phyloP scores from a whole-genome alignment of 2,888 invertebrate genomes.

The Apoderus coryli region DNA sequence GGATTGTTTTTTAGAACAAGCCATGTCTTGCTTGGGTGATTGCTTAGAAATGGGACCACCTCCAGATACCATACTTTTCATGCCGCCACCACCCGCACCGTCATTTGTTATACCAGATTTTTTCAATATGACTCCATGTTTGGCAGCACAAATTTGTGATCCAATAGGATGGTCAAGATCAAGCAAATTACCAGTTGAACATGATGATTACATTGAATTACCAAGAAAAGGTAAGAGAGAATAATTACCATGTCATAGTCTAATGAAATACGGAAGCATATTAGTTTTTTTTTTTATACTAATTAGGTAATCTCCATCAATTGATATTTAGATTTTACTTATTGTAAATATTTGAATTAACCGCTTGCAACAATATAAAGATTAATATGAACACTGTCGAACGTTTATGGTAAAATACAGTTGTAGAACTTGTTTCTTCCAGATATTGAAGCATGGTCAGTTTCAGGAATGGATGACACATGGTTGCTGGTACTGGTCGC shows the following conservation, averaged over 20 bases:
- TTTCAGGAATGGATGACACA: conserved; percentile 53
- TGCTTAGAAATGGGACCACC: conserved; percentile 56
- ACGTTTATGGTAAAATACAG: no score
- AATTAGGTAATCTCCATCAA: no score
- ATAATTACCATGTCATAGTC: no score
- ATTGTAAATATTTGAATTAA: no score
- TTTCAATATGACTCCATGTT: conserved; percentile 44
- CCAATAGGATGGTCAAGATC: conserved; percentile 35
- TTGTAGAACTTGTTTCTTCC: conserved; percentile 13
- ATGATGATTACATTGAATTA: conserved; percentile 59
- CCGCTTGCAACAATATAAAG: no score
- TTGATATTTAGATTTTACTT: no score
- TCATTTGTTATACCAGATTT: conserved; percentile 45
- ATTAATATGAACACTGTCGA: no score
- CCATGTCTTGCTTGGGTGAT: conserved; percentile 46
- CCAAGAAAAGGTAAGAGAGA: conserved; percentile 56
- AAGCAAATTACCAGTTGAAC: conserved; percentile 19
- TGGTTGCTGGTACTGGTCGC: conserved; percentile 71
- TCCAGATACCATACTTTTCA: conserved; percentile 65
- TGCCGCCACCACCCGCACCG: conserved; percentile 77
- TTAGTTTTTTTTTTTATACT: no score
- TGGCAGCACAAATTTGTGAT: conserved; percentile 41
- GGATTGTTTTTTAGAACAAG: no score
- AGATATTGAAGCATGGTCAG: conserved; percentile 44
- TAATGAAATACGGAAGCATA: no score